Evolutionary conservation across 2,888 invertebrate species (phyloP).

Genomic region (Labia minor): DNA sequence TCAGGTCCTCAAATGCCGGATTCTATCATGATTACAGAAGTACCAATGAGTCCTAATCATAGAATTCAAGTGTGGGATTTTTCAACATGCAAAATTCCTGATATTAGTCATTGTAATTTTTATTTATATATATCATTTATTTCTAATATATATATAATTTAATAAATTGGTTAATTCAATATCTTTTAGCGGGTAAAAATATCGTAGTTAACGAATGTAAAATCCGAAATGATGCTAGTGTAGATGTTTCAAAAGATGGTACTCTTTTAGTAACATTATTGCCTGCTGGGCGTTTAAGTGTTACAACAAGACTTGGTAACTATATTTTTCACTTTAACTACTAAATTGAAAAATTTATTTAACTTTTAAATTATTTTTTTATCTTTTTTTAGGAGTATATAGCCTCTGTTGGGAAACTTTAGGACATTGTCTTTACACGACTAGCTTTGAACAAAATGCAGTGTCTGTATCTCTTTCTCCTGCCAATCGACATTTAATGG

Average conservation of each 20-base stretch:
- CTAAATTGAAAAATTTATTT: not conserved
- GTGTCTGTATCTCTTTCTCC: slow-evolving; percentile 80
- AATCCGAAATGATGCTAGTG: slow-evolving; percentile 78
- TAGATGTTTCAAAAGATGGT: slow-evolving; percentile 72
- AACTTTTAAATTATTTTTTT: not conserved
- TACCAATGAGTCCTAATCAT: slow-evolving; percentile 56
- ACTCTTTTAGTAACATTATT: slow-evolving; percentile 62
- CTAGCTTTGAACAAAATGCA: slow-evolving; percentile 63
- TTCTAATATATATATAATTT: slow-evolving; percentile 16
- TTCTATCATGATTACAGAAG: slow-evolving; percentile 40
- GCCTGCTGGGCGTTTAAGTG: slow-evolving; percentile 57
- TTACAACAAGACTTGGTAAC: slow-evolving; percentile 58
- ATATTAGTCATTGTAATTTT: slow-evolving; percentile 54
- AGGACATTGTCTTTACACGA: slow-evolving; percentile 69
- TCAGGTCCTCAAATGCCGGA: slow-evolving; percentile 18
- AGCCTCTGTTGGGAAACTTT: slow-evolving; percentile 63
- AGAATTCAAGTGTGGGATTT: slow-evolving; percentile 80
- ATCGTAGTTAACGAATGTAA: slow-evolving; percentile 69
- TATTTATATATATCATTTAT: slow-evolving; percentile 15
- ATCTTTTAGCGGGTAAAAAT: slow-evolving; percentile 52
- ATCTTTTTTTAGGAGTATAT: slow-evolving; percentile 51
- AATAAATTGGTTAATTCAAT: too few species aligned
- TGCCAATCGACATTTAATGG: slow-evolving; percentile 62
- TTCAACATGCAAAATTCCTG: slow-evolving; percentile 55
- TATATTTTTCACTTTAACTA: slow-evolving; percentile 13